Base-by-base conservation (phyloP, 2,797 vertebrate genomes). In the Lemur catta region DNA sequence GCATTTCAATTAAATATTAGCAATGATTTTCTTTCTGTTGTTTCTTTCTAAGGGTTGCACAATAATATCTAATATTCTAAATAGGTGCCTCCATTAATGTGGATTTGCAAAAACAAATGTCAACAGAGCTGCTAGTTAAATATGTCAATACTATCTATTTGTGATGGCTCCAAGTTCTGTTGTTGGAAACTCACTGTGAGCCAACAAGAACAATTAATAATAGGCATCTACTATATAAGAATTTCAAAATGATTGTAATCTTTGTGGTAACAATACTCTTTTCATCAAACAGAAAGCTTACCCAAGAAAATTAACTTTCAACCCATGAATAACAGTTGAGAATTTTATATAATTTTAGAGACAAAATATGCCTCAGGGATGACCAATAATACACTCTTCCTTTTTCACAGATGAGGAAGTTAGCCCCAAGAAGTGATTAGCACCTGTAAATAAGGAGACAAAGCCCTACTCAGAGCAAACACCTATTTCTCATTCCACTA, bases 1-100 rank as follows among this genome's bases (percentile, higher is more conserved):
- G 93, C 38, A 84, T 90, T 95, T 35, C 15, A 93, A 67, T 95
- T 81, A 95, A 95, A 96, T 13, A 17, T 85, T 90, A 92, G 78
- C 61, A 52, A 61, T 75, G 71, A 91, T 95, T 85, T 96, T 89
- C 65, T 75, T 89, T 92, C 71, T 43, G 20, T 76, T 69, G 0
- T 75, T 93, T 82, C 63, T 65, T 86, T 46, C 80, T 92, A 67
- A 79, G 63, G 28, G 15, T 84, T 87, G 35, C 38, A 75, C 28
- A 89, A 28, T 61, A 63, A 30, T 61, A 48, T 71, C 74, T 87
- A 35, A 88, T 92, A 82, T 90, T 90, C 38, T 87, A n/a, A 96
- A 91, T 20, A 81, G 41, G 20, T 91, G n/a, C 14, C 6, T 75
- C 38, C 6, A 69, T 87, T 52, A 87, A 92, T 87, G 26, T 33